phyloP scores from a whole-genome alignment of 1,140 invertebrate species.

The Ladona fulva region DNA sequence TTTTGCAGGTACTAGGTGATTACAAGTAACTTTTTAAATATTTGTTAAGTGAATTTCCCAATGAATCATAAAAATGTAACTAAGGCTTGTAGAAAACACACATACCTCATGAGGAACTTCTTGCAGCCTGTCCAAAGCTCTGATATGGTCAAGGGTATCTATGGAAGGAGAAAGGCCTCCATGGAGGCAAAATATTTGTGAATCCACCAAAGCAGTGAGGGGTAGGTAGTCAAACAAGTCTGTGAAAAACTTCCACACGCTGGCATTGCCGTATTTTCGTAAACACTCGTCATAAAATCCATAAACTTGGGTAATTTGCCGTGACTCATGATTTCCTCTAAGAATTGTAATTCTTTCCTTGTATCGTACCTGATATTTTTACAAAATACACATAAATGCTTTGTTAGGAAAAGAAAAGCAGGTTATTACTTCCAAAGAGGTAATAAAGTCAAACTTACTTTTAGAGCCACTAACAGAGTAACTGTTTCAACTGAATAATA shows the following conservation, averaged over 20 bases:
- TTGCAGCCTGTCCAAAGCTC: conserved; percentile 95
- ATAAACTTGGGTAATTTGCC: conserved; percentile 99
- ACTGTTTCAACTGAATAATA: conserved; percentile 99
- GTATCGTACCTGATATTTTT: conserved; percentile 51
- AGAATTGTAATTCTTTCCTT: conserved; percentile 98
- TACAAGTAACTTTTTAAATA: too few relatives aligned
- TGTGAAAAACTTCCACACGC: conserved; percentile 99
- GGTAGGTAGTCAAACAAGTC: conserved; percentile 99
- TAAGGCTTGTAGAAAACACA: neutral
- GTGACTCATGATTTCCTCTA: conserved; percentile 97
- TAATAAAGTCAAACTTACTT: conserved; percentile 48
- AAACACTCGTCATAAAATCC: conserved; percentile 99
- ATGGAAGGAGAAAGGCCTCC: conserved; percentile 98
- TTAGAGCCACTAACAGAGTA: conserved; percentile 93
- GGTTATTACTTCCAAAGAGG: neutral
- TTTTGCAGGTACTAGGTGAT: too few relatives aligned
- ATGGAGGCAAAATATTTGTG: conserved; percentile 99
- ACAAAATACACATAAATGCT: neutral
- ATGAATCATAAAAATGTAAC: too few relatives aligned
- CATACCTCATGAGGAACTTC: conserved; percentile 90
- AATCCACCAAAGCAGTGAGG: conserved; percentile 93
- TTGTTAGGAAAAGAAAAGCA: neutral
- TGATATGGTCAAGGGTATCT: conserved; percentile 97
- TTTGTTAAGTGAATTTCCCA: too few relatives aligned
- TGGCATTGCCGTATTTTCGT: conserved; percentile 98